Evolutionary conservation across 2,113 vertebrate species (phyloP), one percentile per base, ranked within the genome.

Genomic region (Kryptolebias marmoratus): DNA sequence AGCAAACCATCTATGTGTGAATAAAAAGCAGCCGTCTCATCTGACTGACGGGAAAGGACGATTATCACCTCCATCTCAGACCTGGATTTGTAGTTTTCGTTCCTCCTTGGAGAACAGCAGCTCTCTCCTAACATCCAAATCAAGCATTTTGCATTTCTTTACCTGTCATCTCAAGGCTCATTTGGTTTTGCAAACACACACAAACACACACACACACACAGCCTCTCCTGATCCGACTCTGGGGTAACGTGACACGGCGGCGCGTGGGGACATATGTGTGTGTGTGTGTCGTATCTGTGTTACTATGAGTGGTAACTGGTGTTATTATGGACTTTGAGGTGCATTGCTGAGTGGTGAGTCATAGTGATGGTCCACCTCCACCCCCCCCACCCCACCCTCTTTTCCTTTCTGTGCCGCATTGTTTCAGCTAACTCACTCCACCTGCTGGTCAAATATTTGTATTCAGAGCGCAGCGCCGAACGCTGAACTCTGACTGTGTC

Each of bases 281-380:
- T 82, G 39, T 42, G 15, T 44, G 49, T 75, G 86, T 81, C 71
- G 68, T 67, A 71, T 73, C 57, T 68, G 11, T 60, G 75, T 52
- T 59, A 82, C 77, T 81, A 66, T 85, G 76, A 88, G 63, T 71
- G 73, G 63, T 66, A 55, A 77, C 79, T 62, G 31, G 56, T 84
- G 81, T 85, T 88, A 39, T 88, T 84, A 53, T 90, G 79, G 68
- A 75, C 84, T 81, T 67, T 54, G 71, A 60, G 80, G 56, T 77
- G 72, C 91, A 89, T 91, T 87, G 79, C 82, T 85, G 73, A 75
- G 81, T 68, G 76, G 84, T 91, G 89, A 92, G 73, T 91, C 86
- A 90, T 73, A 62, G 74, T 85, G 69, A 85, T 81, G 60, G 12
- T 63, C 68, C 75, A 5, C 31, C 57, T 28, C 68, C 63, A 22